Percentiles rank a stretch among this genome's conserved stretches.
Conservation (phyloP, 2,797 vertebrate species). For the Clamator glandarius region DNA sequence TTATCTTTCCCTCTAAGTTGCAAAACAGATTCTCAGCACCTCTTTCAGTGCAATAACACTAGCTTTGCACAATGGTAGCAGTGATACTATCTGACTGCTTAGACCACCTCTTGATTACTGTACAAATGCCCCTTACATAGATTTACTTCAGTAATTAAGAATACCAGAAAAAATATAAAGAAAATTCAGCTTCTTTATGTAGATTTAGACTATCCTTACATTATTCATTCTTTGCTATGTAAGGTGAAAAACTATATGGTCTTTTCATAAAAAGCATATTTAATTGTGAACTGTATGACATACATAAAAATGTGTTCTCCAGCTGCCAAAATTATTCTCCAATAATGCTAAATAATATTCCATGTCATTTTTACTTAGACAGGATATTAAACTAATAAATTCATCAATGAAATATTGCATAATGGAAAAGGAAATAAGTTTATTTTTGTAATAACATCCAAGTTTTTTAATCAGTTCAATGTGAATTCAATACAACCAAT, state of each 20-base stretch:
- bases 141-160: not conserved
- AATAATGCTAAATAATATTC: slow-evolving; percentile 68
- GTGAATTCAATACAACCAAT: slow-evolving; percentile 76
- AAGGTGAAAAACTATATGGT: not conserved
- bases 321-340: slow-evolving; percentile 40
- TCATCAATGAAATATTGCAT: slow-evolving; percentile 55
- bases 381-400: slow-evolving; percentile 74
- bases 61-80: not conserved
- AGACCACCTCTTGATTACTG: not conserved
- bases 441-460: slow-evolving; percentile 73
- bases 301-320: slow-evolving; percentile 27
- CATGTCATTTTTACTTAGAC: slow-evolving; percentile 47
- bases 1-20: not conserved
- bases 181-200: not conserved
- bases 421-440: slow-evolving; percentile 71
- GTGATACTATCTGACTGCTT: not conserved
- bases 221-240: not conserved
- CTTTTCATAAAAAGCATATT: slow-evolving; percentile 1
- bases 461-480: slow-evolving; percentile 75
- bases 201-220: not conserved
- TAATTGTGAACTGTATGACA: slow-evolving; percentile 1
- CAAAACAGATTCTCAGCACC: not conserved
- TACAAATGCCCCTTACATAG: not conserved
- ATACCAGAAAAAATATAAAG: not conserved
- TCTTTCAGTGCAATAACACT: not conserved